These are phyloP conservation scores for Eupithecia exiguata DNA, from an alignment of 2,888 invertebrate species.

Conservation along the genomic window DNA sequence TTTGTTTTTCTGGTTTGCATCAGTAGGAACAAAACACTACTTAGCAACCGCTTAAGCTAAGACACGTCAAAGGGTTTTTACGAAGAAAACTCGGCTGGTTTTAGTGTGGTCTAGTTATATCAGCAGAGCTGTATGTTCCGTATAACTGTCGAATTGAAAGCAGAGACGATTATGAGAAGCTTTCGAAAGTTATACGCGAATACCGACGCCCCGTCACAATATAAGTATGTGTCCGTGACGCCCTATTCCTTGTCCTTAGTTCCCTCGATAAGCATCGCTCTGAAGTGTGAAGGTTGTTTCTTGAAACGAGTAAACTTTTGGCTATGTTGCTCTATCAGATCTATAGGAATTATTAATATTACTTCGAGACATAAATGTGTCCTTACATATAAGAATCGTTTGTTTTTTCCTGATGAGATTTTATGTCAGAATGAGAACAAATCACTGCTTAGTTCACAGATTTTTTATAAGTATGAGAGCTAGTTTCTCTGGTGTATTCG, in stretches of 20 bases:
- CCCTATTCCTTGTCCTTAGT: slow-evolving; percentile 57
- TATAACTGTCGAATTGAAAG: slow-evolving; percentile 41
- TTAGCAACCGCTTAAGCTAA: not conserved
- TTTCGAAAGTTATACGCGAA: slow-evolving; percentile 61
- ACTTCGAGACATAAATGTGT: not conserved
- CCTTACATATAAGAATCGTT: not conserved
- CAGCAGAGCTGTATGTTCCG: slow-evolving; percentile 33
- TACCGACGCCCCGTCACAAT: slow-evolving; percentile 58
- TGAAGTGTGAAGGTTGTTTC: slow-evolving; percentile 38
- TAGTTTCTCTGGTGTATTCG: not conserved
- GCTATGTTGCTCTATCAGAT: not conserved
- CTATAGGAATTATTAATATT: not conserved
- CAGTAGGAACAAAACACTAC: not conserved
- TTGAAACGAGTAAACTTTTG: slow-evolving; percentile 6
- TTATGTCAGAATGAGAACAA: no score
- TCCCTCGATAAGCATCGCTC: slow-evolving; percentile 47
- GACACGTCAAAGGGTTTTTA: not conserved
- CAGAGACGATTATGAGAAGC: slow-evolving; percentile 21
- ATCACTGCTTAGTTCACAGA: not conserved
- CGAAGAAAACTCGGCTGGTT: not conserved
- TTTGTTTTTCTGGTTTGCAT: not conserved
- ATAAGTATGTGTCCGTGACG: slow-evolving; percentile 56
- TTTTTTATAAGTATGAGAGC: no score
- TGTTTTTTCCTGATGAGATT: not conserved
- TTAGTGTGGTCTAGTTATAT: slow-evolving; percentile 2